Conservation (phyloP, 2,113 vertebrate species). For the Salminus brasiliensis region DNA sequence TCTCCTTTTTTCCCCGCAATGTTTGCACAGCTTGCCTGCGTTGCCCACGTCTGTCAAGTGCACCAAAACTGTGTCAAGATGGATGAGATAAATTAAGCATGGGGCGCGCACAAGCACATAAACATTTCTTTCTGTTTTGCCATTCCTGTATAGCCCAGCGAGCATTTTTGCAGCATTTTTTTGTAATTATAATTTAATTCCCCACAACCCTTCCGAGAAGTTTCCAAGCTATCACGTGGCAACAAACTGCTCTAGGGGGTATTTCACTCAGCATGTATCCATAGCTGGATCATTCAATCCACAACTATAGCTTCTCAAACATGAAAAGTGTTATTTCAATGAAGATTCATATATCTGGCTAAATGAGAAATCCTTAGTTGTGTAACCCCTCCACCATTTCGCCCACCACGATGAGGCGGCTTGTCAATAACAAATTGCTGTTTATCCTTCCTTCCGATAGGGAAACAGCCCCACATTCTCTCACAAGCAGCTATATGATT, state of each 20-base stretch:
- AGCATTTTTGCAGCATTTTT: constrained; percentile 35
- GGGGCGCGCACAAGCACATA: constrained; percentile 61
- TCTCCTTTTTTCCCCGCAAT: constrained; percentile 58
- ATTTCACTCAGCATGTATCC: not conserved
- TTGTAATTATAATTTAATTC: constrained; percentile 39
- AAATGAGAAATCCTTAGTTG: not conserved
- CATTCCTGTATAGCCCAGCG: constrained; percentile 32
- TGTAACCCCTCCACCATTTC: not conserved
- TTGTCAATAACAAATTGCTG: constrained; percentile 53
- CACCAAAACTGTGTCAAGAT: constrained; percentile 69
- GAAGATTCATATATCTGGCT: not conserved
- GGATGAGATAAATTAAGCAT: constrained; percentile 71
- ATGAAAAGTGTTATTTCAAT: not conserved
- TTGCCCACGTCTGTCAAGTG: constrained; percentile 75
- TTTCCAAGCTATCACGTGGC: constrained; percentile 26
- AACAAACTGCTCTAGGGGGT: constrained; percentile 20
- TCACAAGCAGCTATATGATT: constrained; percentile 32
- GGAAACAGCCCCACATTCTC: constrained; percentile 32
- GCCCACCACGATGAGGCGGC: constrained; percentile 8
- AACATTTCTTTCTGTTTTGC: constrained; percentile 48
- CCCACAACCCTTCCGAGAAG: constrained; percentile 37
- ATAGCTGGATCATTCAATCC: not conserved
- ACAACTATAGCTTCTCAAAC: not conserved
- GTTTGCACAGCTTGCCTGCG: constrained; percentile 80
- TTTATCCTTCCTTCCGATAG: constrained; percentile 35